phyloP scores from a whole-genome alignment of 2,797 vertebrate species.

The Mus minutoides region DNA sequence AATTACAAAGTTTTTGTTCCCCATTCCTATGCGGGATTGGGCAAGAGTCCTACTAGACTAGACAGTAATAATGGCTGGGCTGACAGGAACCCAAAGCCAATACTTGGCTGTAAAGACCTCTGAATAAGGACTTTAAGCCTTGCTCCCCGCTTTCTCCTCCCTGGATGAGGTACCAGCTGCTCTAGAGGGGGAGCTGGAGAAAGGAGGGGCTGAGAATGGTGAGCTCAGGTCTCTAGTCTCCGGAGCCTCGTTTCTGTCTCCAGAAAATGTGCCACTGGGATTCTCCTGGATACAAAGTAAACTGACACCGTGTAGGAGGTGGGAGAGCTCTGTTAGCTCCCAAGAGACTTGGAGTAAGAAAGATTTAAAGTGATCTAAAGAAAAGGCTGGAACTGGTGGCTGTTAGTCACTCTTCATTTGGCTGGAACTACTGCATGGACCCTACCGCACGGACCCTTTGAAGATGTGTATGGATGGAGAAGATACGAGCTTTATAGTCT shows the following conservation, averaged over 20 bases:
- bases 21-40: neutral
- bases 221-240: neutral
- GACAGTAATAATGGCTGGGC: no score
- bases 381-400: neutral
- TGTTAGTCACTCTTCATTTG: neutral
- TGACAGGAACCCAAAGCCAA: neutral
- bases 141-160: neutral
- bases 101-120: neutral
- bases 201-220: neutral
- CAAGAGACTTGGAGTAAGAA: neutral
- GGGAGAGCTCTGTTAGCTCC: neutral
- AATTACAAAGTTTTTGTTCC: neutral
- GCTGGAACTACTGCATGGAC: neutral
- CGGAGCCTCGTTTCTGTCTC: neutral
- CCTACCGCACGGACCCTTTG: neutral
- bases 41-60: neutral
- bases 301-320: neutral
- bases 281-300: neutral
- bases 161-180: accelerated
- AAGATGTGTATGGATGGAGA: neutral
- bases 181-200: neutral
- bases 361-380: neutral
- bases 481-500: neutral
- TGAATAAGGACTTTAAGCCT: neutral
- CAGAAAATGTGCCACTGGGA: conserved; percentile 19